A percentile compares a stretch with the other conserved stretches of the same genome.
phyloP scores from a whole-genome alignment of 2,113 vertebrate genomes.

The Neopipo cinnamomea region DNA sequence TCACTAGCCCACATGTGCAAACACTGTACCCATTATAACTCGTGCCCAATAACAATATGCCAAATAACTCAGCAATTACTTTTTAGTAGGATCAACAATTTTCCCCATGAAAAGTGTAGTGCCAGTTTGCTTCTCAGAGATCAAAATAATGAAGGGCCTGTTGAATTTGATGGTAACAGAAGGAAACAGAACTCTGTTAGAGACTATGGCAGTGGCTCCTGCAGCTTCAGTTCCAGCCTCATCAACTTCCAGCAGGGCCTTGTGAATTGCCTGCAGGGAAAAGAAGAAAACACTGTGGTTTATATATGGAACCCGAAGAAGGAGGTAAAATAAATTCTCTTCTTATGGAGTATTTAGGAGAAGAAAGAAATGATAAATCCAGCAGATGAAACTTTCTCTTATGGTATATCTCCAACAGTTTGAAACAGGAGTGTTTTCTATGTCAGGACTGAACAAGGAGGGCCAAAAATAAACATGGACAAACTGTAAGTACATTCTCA shows the following conservation, averaged over 20 bases:
- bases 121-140: slow-evolving; percentile 27
- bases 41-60: not conserved
- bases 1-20: not conserved
- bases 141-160: slow-evolving; percentile 76
- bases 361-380: not conserved
- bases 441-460: not conserved
- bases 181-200: slow-evolving; percentile 66
- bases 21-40: not conserved
- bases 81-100: slow-evolving; percentile 73
- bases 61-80: not conserved
- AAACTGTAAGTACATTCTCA: not conserved
- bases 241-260: slow-evolving; percentile 82
- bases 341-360: not conserved
- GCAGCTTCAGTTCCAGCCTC: slow-evolving; percentile 84
- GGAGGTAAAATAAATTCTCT: not conserved
- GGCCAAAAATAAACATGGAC: not conserved
- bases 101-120: slow-evolving; percentile 83
- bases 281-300: not conserved
- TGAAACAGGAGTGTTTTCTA: not conserved
- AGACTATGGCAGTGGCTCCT: slow-evolving; percentile 60
- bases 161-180: slow-evolving; percentile 38
- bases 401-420: not conserved
- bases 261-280: slow-evolving; percentile 78
- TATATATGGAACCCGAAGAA: not conserved
- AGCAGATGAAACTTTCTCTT: not conserved